Conservation (phyloP, 2,113 vertebrate genomes). For the Pogonocichla stellata region DNA sequence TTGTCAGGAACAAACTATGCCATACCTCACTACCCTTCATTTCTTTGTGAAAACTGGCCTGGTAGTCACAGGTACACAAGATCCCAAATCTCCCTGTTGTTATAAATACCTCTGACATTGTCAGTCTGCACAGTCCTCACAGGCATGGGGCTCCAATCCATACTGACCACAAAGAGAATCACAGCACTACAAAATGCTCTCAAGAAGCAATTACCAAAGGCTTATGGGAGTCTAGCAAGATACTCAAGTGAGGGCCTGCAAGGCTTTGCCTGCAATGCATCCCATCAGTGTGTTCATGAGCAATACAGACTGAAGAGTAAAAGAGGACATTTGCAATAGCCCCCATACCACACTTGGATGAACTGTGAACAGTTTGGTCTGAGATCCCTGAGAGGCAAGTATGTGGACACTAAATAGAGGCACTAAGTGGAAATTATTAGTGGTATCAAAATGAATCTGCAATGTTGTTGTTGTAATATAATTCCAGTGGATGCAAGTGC, state of each 20-base stretch:
- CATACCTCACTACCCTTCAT: not conserved
- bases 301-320: not conserved
- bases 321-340: not conserved
- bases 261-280: not conserved
- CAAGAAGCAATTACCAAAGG: not conserved
- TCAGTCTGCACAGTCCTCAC: not conserved
- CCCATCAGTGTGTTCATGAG: not conserved
- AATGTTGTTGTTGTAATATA: not conserved
- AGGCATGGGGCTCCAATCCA: not conserved
- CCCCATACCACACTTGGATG: not conserved
- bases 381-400: not conserved
- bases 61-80: not conserved
- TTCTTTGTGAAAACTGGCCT: not conserved
- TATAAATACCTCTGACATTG: not conserved
- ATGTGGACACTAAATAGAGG: not conserved
- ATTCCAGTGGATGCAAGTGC: not conserved
- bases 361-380: not conserved
- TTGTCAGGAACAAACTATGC: not conserved
- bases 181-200: not conserved
- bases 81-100: not conserved
- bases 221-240: not conserved
- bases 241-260: not conserved
- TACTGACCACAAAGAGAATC: not conserved
- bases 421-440: not conserved
- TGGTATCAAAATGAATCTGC: not conserved